Percentiles rank a stretch among this genome's conserved stretches.
Conservation (phyloP, 2,113 vertebrate genomes). For the Anarrhichthys ocellatus region DNA sequence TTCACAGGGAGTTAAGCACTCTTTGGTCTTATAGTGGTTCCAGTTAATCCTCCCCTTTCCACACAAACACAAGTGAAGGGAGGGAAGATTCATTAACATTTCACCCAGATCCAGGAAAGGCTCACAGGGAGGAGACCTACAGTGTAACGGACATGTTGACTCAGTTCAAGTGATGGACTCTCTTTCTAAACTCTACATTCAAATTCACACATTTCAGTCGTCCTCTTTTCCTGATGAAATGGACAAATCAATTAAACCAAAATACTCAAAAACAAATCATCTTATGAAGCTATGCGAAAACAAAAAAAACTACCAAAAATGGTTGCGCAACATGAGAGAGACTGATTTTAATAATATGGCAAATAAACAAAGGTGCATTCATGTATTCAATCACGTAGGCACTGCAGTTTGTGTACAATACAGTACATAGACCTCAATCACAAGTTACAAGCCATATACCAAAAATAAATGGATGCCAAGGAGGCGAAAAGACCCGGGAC, state of each 20-base stretch:
- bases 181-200: not conserved
- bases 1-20: not conserved
- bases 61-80: slow-evolving; percentile 8
- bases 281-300: not conserved
- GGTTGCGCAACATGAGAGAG: slow-evolving; percentile 49
- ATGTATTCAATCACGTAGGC: slow-evolving; percentile 76
- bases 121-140: not conserved
- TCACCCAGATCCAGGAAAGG: slow-evolving; percentile 3
- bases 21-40: not conserved
- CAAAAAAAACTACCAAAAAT: slow-evolving; percentile 6
- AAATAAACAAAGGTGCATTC: slow-evolving; percentile 73
- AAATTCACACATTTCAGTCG: not conserved
- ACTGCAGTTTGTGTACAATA: slow-evolving; percentile 78
- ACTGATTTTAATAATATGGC: slow-evolving; percentile 73
- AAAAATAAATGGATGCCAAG: slow-evolving; percentile 67
- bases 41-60: slow-evolving; percentile 27
- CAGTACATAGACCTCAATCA: slow-evolving; percentile 66
- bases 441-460: slow-evolving; percentile 65
- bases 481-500: slow-evolving; percentile 31
- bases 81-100: not conserved
- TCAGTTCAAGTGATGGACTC: not conserved
- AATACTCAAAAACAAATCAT: slow-evolving; percentile 8
- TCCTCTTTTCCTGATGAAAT: not conserved
- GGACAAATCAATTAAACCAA: not conserved
- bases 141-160: not conserved